Evolutionary conservation across 2,888 invertebrate species (phyloP), one percentile per base, ranked within the genome.

Genomic region (Hesperia comma): DNA sequence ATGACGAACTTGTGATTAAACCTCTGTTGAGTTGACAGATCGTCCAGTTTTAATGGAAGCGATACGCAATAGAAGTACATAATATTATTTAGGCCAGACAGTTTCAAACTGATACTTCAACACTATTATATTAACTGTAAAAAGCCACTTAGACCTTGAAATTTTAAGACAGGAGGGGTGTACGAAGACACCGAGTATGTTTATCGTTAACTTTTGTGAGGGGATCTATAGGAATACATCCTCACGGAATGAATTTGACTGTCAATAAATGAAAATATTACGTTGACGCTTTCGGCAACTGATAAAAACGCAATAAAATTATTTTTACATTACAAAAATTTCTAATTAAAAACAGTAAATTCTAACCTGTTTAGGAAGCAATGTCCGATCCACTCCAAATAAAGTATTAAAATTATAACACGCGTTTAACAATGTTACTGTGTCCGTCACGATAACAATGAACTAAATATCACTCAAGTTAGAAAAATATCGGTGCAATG

Each of bases 301-400:
- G 8, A 41, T 55, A 61, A 5, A 62, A 15, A 17, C 54, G 54
- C 43, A 62, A 17, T 54, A 54, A 32, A 62, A 41, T 62, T 17
- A 46, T 43, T 40, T 21, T 5, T 37, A 46, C 33, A 63, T 63
- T 51, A 49, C 26, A 40, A 49, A 51, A 37, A 40, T 26, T 40
- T 37, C 19, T 40, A 53, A 37, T 33, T 7, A 15, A 46, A 63
- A 60, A 68, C 57, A 21, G 14, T 63, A 68, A 63, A 60, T 69
- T 73, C 78, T 76, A 74, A 79, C 79, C 79, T 78, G 71, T 68
- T 69, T 70, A 74, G 73, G 77, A 79, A 83, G 80, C 73, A 77
- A 74, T 73, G 75, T 77, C 76, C 79, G 40, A 14, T 60, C 26
- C 66, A 54, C 60, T 54, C 32, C 53, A 43, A 19, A 78, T 84